Conservation (phyloP, 1,140 invertebrate genomes). For the Drosophila kikkawai region DNA sequence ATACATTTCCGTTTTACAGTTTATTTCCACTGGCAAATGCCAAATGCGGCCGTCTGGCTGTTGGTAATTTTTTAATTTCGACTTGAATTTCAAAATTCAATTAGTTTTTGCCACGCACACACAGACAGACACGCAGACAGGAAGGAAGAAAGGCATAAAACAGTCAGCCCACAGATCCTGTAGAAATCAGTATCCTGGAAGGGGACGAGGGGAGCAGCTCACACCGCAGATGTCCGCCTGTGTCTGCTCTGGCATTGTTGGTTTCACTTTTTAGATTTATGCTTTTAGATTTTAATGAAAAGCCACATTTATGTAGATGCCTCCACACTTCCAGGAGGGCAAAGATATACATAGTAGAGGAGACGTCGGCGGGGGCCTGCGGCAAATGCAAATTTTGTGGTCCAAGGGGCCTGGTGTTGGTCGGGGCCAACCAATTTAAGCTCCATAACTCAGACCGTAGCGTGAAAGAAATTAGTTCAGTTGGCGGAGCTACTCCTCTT, state of each 20-base stretch:
- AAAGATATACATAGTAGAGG: constrained; percentile 23
- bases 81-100: constrained; percentile 80
- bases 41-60: constrained; percentile 30
- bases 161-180: constrained; percentile 40
- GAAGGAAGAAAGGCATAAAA: constrained; percentile 51
- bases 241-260: constrained; percentile 57
- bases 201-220: background rate
- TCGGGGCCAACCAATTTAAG: constrained; percentile 50
- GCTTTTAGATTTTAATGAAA: constrained; percentile 80
- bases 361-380: background rate
- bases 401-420: constrained; percentile 2
- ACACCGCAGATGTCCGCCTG: constrained; percentile 47
- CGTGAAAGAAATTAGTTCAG: constrained; percentile 51
- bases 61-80: constrained; percentile 79
- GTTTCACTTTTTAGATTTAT: constrained; percentile 78
- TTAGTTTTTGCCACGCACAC: constrained; percentile 54
- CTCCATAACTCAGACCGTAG: constrained; percentile 60
- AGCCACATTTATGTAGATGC: constrained; percentile 62
- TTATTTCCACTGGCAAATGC: constrained; percentile 52
- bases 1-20: constrained; percentile 78
- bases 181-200: constrained; percentile 19
- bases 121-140: constrained; percentile 14
- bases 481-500: constrained; percentile 17
- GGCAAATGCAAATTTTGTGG: constrained; percentile 57
- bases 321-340: constrained; percentile 19